These are phyloP conservation scores for Phrynosoma blainvillii DNA, from an alignment of 2,113 vertebrate species.

Conservation along the genomic window DNA sequence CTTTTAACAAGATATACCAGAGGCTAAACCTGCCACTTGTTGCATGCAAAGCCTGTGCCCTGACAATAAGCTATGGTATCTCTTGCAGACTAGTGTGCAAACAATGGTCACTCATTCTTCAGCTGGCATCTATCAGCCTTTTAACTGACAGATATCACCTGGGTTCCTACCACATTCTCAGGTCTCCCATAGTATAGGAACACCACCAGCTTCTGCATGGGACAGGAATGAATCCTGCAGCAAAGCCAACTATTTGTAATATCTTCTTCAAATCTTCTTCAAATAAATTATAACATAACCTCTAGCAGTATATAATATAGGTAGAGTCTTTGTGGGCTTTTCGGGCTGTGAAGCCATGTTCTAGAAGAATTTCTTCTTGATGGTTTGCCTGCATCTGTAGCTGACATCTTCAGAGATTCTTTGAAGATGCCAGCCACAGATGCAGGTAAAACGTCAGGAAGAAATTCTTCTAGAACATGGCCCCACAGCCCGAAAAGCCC, in stretches of 20 bases:
- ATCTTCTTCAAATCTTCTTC: conserved; percentile 69
- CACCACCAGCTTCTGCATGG: neutral
- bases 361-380: too few species aligned
- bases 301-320: conserved; percentile 56
- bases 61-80: neutral
- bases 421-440: too few species aligned
- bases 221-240: conserved; percentile 49
- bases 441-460: too few species aligned
- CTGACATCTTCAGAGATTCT: too few species aligned
- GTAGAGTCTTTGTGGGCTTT: neutral
- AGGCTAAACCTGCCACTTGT: neutral
- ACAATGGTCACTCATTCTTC: neutral
- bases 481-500: too few species aligned
- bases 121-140: neutral
- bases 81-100: neutral
- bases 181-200: neutral
- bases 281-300: conserved; percentile 62
- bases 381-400: too few species aligned
- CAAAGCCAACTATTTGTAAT: conserved; percentile 67
- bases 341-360: too few species aligned
- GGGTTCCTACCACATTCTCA: neutral
- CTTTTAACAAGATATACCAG: neutral
- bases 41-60: neutral
- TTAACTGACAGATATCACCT: neutral
- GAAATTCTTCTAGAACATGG: too few species aligned